Percentiles rank a stretch among this genome's conserved stretches.
These are phyloP conservation scores for Nestor notabilis DNA, from an alignment of 2,113 vertebrate species.

Conservation along the genomic window DNA sequence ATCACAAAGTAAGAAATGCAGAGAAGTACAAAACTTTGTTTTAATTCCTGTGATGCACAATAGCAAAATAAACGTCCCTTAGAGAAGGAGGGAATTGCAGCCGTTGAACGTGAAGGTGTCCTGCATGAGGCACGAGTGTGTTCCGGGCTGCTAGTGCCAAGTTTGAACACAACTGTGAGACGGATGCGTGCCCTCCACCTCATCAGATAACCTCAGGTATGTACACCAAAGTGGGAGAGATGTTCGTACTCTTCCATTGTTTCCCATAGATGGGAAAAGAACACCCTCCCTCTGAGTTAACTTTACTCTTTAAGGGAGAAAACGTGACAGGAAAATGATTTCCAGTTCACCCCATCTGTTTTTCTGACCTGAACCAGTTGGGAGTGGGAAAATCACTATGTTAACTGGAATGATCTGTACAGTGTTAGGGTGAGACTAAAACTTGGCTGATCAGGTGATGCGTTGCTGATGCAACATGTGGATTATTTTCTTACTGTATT, in stretches of 20 bases:
- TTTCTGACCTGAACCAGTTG: neutral
- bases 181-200: neutral
- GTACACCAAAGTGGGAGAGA: neutral
- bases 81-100: neutral
- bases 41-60: neutral
- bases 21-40: neutral
- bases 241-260: neutral
- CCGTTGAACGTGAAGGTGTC: neutral
- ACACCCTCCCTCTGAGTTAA: neutral
- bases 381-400: neutral
- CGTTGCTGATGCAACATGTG: neutral
- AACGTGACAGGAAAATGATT: neutral
- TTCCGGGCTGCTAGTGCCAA: neutral
- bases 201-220: neutral
- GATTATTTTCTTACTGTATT: neutral
- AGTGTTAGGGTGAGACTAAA: neutral
- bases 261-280: neutral
- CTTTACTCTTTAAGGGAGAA: neutral
- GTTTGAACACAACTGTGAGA: neutral
- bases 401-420: neutral
- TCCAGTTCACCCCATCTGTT: neutral
- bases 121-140: rapidly evolving
- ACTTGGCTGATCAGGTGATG: neutral
- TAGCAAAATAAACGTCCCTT: neutral
- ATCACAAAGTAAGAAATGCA: neutral